Base-by-base conservation (phyloP, 2,113 vertebrate species). In the Neoarius graeffei region DNA sequence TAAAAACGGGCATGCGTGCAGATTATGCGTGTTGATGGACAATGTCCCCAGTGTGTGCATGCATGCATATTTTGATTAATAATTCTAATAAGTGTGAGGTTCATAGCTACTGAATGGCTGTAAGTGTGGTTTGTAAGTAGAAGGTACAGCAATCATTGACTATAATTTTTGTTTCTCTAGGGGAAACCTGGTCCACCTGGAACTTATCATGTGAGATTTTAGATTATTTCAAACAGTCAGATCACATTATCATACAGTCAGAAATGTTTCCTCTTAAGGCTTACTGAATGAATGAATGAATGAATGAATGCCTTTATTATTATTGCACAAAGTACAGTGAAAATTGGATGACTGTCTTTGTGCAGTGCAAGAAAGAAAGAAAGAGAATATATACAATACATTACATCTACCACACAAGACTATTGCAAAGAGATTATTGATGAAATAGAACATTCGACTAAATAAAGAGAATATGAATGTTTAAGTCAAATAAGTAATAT, bases 131-230 rank as follows among this genome's bases (percentile, higher is more conserved):
- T 50, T 5, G 20, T 52, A 25, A 48, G 8, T 76, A 23, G 19
- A 73, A 73, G 19, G 7, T 74, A 20, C 73, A 76, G 42, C 42
- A 11, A n/a, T 25, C 0, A 25, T 15, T 15, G 5, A 79, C 7
- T n/a, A 8, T 3, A 56, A 80, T 56, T 27, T 6, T 80, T 57
- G 7, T 84, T 89, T 76, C 85, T 92, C 79, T 88, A 97, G 97
- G 96, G 96, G 88, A 94, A 93, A 64, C 96, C 96, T 77, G 96
- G 96, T 60, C 93, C 94, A 85, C 95, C 96, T 42, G 97, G 96
- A 81, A 84, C 82, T 89, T 89, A 92, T 83, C 91, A 95, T 64
- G 97, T 97, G 93, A 96, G 95, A 94, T 93, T 79, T n/a, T 35
- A 81, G 11, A 69, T 57, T 76, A 67, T 76, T 80, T 80, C 5